Conservation (phyloP, 2,113 vertebrate genomes). For the Sciurus niger region DNA sequence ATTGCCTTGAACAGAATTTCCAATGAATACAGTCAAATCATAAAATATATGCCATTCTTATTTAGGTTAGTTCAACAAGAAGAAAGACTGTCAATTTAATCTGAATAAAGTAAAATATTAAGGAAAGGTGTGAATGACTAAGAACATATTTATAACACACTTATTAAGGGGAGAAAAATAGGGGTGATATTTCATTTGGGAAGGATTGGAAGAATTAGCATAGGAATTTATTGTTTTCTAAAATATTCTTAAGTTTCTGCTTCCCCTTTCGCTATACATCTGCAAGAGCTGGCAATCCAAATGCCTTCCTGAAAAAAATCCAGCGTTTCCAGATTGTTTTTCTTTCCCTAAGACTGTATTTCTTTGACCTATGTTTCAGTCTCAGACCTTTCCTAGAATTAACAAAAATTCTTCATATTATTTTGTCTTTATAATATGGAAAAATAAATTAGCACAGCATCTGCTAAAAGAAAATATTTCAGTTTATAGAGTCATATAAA, state of each 20-base stretch:
- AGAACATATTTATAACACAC: neutral
- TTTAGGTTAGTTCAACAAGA: slow-evolving; percentile 16
- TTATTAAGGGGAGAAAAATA: neutral
- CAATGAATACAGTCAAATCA: neutral
- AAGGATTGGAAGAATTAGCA: neutral
- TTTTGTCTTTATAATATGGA: slow-evolving; percentile 36
- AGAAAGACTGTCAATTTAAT: neutral
- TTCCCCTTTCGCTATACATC: neutral
- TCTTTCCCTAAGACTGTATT: neutral
- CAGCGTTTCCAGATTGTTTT: neutral
- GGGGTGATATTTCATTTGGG: neutral
- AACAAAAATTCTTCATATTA: neutral
- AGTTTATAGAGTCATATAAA: neutral
- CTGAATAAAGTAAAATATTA: slow-evolving; percentile 38
- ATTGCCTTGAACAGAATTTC: slow-evolving; percentile 11
- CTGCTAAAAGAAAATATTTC: slow-evolving; percentile 16
- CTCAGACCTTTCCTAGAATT: neutral
- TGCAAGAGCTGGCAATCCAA: slow-evolving; percentile 3
- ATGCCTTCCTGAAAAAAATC: neutral
- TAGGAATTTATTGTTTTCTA: slow-evolving; percentile 16
- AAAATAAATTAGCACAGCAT: slow-evolving; percentile 18
- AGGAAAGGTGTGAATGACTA: neutral
- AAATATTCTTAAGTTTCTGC: neutral
- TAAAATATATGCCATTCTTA: neutral
- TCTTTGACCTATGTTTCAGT: neutral